A percentile compares a stretch with the other conserved stretches of the same genome.
phyloP scores from a whole-genome alignment of 2,888 invertebrate species.

The Melanostoma scalare region DNA sequence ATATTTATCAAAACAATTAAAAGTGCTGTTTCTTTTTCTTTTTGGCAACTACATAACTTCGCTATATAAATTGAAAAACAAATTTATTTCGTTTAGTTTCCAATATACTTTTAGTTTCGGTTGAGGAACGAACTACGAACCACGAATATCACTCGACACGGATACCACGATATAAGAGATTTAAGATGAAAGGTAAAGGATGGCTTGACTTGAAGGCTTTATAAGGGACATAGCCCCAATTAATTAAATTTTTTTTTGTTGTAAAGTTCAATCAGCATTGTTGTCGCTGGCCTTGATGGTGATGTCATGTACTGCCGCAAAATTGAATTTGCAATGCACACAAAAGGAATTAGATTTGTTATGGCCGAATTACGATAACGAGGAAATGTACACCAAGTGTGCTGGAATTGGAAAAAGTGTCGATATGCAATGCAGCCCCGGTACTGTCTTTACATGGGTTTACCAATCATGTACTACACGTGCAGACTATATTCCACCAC shows the following conservation, averaged over 20 bases:
- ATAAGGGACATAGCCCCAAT: background rate
- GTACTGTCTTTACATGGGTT: constrained; percentile 79
- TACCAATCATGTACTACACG: constrained; percentile 78
- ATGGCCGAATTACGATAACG: constrained; percentile 80
- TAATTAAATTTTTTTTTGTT: constrained; percentile 23
- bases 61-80: constrained; percentile 60
- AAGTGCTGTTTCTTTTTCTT: background rate
- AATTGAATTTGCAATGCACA: constrained; percentile 77
- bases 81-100: constrained; percentile 59
- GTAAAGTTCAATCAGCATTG: constrained; percentile 61
- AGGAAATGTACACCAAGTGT: constrained; percentile 78
- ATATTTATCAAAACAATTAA: no score
- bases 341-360: constrained; percentile 78
- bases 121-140: constrained; percentile 27
- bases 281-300: constrained; percentile 76
- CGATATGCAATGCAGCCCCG: constrained; percentile 77
- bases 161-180: constrained; percentile 34
- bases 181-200: constrained; percentile 77
- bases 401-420: constrained; percentile 74
- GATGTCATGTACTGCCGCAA: constrained; percentile 75
- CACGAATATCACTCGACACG: constrained; percentile 5
- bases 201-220: background rate
- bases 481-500: constrained; percentile 78
- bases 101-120: constrained; percentile 53
- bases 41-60: constrained; percentile 18